A percentile compares a stretch with the other conserved stretches of the same genome.
Conservation (phyloP, 1,140 invertebrate genomes). For the Eumeta japonica region DNA sequence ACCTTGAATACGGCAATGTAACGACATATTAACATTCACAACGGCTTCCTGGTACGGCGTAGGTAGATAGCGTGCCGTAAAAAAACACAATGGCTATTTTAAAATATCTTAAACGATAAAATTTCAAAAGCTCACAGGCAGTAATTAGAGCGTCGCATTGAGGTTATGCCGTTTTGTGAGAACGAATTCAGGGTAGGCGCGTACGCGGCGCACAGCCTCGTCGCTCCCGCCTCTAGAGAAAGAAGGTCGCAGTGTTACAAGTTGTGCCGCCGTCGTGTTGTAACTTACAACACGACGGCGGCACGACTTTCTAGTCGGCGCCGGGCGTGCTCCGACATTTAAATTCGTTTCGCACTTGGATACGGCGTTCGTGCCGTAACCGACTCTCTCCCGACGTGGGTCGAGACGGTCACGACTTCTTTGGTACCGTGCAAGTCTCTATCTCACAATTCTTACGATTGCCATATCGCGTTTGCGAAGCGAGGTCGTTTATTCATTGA, state of each 20-base stretch:
- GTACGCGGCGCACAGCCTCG: conserved; percentile 40
- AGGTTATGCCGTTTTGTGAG: conserved; percentile 33
- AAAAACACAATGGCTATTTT: not conserved
- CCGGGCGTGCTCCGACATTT: conserved; percentile 50
- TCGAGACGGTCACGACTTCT: conserved; percentile 44
- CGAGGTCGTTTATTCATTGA: too few species aligned
- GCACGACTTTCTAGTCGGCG: conserved; percentile 48
- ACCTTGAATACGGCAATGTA: conserved; percentile 50
- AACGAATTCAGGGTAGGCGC: conserved; percentile 24
- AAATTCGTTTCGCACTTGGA: conserved; percentile 53
- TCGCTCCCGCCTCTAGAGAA: conserved; percentile 33
- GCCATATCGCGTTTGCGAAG: too few species aligned
- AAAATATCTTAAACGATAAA: too few species aligned
- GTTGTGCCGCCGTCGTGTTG: conserved; percentile 51
- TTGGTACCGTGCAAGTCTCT: conserved; percentile 24
- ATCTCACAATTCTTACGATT: conserved; percentile 20
- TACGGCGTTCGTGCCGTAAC: conserved; percentile 28
- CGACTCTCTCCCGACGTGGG: conserved; percentile 47
- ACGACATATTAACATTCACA: conserved; percentile 49
- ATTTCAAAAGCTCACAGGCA: too few species aligned
- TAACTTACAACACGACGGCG: too few species aligned
- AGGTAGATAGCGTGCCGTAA: too few species aligned
- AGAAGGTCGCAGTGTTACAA: conserved; percentile 50
- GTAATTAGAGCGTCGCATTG: conserved; percentile 41
- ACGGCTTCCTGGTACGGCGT: conserved; percentile 41